Base-by-base conservation (phyloP, 1,140 invertebrate genomes). In the Phymastichus coffea region DNA sequence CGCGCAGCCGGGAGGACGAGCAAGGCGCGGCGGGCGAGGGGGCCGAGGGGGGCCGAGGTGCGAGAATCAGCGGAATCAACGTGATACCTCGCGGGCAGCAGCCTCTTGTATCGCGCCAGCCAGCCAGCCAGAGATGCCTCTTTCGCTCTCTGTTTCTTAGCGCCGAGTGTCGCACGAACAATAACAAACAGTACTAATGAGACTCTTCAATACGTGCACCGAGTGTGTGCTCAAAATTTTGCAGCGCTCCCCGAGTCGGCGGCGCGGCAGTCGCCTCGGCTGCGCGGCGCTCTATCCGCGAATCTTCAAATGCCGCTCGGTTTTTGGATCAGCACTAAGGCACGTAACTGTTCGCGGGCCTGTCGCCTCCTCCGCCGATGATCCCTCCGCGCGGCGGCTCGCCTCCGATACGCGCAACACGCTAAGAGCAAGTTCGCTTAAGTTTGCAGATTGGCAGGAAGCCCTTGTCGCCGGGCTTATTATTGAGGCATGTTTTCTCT, bases 171-270 rank as follows among this genome's bases (percentile, higher is more conserved):
- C 63, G 61, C 66, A 63, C 70, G 71, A 77, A 79, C 76, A 78
- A 79, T 79, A 78, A 77, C 73, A 74, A 77, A 77, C 77, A 72
- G 66, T 61, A 72, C 73, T 78, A 79, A 79, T 78, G 76, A 78
- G 76, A 70, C 75, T 76, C 76, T 77, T 73, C 74, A 77, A 79
- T 79, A 73, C 56, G 20, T 54, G 8, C 51, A 23, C 12, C 44
- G 55, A 51, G 56, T 51, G 20, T 49, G 49, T 40, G 23, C 43
- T 46, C 44, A 37, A 48, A 48, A 48, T 54, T 43, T 17, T 4
- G n/a, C n/a, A n/a, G n/a, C n/a, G n/a, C n/a, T n/a, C n/a, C n/a
- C n/a, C n/a, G n/a, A n/a, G n/a, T n/a, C n/a, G n/a, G n/a, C n/a
- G n/a, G n/a, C n/a, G n/a, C n/a, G n/a, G n/a, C 17, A 44, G 38